Evolutionary conservation across 2,113 vertebrate species (phyloP), one percentile per base, ranked within the genome.

Genomic region (Jaculus jaculus): DNA sequence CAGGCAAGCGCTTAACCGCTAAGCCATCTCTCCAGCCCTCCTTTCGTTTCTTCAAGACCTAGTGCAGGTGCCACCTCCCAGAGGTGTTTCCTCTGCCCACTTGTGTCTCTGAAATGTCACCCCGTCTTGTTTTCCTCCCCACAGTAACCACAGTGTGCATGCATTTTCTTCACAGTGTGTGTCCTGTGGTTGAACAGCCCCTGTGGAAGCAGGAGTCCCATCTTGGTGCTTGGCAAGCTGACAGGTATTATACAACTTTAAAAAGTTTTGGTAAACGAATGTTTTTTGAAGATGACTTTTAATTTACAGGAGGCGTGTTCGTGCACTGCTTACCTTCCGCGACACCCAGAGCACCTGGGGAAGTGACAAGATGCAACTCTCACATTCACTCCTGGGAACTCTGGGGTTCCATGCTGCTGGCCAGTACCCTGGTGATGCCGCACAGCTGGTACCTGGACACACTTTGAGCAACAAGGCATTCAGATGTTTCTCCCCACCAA

Each of bases 401-500:
- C 32, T 66, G 74, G 34, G 13, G 30, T 20, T 69, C 58, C 0
- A 0, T 18, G 37, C 15, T 18, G 39, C 37, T n/a, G 8, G 24
- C 8, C 8, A 73, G n/a, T 24, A 32, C 51, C 32, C 16, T 12
- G 39, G 23, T 7, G 12, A 26, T 32, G 21, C 65, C 2, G 28
- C 20, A 30, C 26, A 11, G 16, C 34, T 34, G 68, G 74, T 20
- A 21, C 32, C 26, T 0, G 4, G 58, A 34, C 20, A 11, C 4
- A 3, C 51, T 47, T 39, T 4, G 61, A 24, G 51, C 26, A 21
- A 72, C 73, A 28, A 51, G 82, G 15, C n/a, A 0, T 32, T 37
- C 39, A 7, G 7, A 37, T 7, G 0, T 20, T 32, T 47, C 60
- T 37, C 2, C 58, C 34, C 1, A 0, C 16, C 21, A 26, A 7